Evolutionary conservation across 2,797 vertebrate species (phyloP), one percentile per base, ranked within the genome.

Genomic region (Gallinago stenura): DNA sequence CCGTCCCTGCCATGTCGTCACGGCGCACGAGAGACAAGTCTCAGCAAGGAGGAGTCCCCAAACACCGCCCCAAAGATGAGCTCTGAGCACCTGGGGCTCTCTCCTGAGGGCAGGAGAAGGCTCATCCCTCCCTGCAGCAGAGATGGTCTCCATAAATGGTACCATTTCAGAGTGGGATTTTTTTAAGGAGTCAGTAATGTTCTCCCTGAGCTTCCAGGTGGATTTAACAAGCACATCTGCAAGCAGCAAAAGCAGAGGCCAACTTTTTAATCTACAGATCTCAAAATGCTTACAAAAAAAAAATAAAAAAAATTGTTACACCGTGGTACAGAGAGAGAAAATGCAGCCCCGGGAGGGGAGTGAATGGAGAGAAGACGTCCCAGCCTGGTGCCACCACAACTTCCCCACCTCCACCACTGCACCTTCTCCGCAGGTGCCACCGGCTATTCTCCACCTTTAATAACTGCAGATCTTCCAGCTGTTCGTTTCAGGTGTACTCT

Each of bases 161-260:
- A 33, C 54, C 0, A 0, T 7, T 9, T 6, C 0, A 2, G 25
- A 37, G 6, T 14, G 46, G 26, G 12, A 6, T 25, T 8, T 62
- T 76, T 68, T 75, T 30, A 31, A 66, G 66, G 46, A 66, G 28
- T 15, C 69, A 31, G 1, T 62, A 39, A 60, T 7, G n/a, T 37
- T 70, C 58, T 79, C 76, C 35, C 51, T 28, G 30, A 82, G 73
- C 54, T 94, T 76, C 51, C 79, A 69, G 72, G 76, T 75, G 54
- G 46, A 56, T 92, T 96, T 90, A 79, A 94, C 57, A 71, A 75
- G 45, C 7, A 33, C 68, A 50, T 58, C 72, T 83, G 76, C 75
- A 43, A 43, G 68, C 83, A 70, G 58, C 1, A 1, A 35, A 61
- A 91, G 76, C 39, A 45, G 30, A 12, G 89, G 87, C 24, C 71